phyloP scores from a whole-genome alignment of 2,888 invertebrate species.

The Scaptomyza tumidula region DNA sequence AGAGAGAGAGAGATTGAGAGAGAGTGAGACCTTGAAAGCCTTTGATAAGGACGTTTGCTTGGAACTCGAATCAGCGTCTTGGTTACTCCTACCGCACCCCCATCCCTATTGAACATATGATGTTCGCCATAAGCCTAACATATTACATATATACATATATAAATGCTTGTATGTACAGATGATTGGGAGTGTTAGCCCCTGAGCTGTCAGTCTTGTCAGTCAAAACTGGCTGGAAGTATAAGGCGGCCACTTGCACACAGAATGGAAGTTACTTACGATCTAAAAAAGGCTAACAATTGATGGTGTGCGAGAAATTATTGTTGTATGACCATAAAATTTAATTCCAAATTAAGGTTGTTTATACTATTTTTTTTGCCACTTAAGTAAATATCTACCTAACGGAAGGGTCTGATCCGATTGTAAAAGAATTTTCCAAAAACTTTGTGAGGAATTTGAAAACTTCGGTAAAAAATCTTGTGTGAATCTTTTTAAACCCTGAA shows the following conservation, averaged over 20 bases:
- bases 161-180: background rate
- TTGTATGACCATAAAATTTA: too few relatives aligned
- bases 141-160: background rate
- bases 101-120: constrained; percentile 53
- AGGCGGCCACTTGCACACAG: constrained; percentile 27
- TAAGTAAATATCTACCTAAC: too few relatives aligned
- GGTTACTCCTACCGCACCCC: constrained; percentile 12
- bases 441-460: too few relatives aligned
- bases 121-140: constrained; percentile 51
- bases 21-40: constrained; percentile 53
- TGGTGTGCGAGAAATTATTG: too few relatives aligned
- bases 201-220: constrained; percentile 61
- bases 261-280: constrained; percentile 50
- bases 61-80: constrained; percentile 34
- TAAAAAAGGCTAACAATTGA: constrained; percentile 33
- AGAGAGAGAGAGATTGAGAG: constrained; percentile 3
- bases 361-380: too few relatives aligned
- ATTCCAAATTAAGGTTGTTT: too few relatives aligned
- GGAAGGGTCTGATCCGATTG: too few relatives aligned
- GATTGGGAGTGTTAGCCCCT: constrained; percentile 1
- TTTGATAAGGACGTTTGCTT: constrained; percentile 67
- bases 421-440: too few relatives aligned
- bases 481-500: too few relatives aligned
- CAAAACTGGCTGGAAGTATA: constrained; percentile 48
- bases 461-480: too few relatives aligned